Evolutionary conservation across 2,888 invertebrate genomes (phyloP).

Genomic region (Tricholauxania praeusta): DNA sequence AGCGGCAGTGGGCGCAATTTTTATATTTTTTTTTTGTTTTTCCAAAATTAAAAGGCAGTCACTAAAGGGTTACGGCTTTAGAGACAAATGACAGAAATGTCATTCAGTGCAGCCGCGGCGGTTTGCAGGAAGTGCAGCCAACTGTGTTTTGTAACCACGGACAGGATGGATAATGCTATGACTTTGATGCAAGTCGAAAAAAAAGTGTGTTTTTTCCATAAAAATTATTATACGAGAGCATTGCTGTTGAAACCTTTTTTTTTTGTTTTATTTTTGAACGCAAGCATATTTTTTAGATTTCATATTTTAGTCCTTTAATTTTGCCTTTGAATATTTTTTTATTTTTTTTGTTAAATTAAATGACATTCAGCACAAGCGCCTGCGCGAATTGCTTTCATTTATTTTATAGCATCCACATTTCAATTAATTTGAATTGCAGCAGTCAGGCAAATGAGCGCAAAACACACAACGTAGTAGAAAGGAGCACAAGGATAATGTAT

Average conservation of each 20-base stretch:
- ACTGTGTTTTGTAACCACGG: conserved; percentile 11
- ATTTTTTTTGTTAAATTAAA: conserved; percentile 27
- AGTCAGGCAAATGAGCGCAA: conserved; percentile 1
- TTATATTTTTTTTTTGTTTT: no score
- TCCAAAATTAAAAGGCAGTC: conserved; percentile 14
- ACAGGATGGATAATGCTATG: not conserved
- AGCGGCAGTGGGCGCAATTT: not conserved
- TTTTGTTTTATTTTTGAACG: conserved; percentile 29
- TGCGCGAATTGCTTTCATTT: conserved; percentile 26
- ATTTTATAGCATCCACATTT: conserved; percentile 22
- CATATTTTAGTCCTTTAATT: conserved; percentile 30
- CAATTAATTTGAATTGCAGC: conserved; percentile 28
- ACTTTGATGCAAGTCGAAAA: not conserved
- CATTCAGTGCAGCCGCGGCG: conserved; percentile 21
- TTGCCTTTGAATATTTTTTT: not conserved
- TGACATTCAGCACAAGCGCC: conserved; percentile 31
- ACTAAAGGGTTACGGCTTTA: conserved; percentile 33
- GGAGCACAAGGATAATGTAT: conserved; percentile 15
- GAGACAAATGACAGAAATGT: conserved; percentile 25
- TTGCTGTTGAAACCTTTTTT: conserved; percentile 24
- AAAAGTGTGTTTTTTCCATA: not conserved
- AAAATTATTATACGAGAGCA: conserved; percentile 8
- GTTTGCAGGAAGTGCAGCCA: conserved; percentile 45
- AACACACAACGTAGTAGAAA: not conserved
- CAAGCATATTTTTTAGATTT: conserved; percentile 39